Evolutionary conservation across 37 sponge, comb jelly and placozoan species (phyloP).

Genomic region (Spongia lamella): DNA sequence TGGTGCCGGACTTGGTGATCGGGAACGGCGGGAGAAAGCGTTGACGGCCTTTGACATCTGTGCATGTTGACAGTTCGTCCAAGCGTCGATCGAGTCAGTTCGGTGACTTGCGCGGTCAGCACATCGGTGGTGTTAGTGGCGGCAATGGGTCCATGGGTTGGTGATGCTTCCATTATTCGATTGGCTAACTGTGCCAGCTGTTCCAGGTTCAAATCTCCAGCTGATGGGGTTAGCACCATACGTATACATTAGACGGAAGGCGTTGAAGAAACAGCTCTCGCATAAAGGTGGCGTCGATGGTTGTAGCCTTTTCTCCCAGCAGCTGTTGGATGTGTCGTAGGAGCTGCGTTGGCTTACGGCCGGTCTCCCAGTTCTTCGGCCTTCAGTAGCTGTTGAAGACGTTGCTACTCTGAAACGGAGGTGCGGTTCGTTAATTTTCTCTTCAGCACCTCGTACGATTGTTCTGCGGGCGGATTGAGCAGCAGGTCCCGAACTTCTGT

Average conservation of each 20-base stretch:
- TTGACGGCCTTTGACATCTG: too few species aligned
- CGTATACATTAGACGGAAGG: constrained; percentile 19
- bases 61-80: too few species aligned
- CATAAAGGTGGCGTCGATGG: constrained; percentile 2
- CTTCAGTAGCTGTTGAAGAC: constrained; percentile 11
- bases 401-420: constrained; percentile 20
- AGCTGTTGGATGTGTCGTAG: constrained; percentile 34
- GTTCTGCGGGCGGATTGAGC: constrained; percentile 9
- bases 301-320: constrained; percentile 1
- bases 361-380: constrained; percentile 31
- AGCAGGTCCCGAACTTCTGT: constrained; percentile 44
- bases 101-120: too few species aligned
- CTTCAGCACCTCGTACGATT: constrained; percentile 10
- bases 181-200: constrained; percentile 38
- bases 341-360: constrained; percentile 36
- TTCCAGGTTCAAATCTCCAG: background rate
- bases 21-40: too few species aligned
- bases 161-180: constrained; percentile 14
- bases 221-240: constrained; percentile 32
- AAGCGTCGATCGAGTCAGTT: too few species aligned
- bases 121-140: background rate
- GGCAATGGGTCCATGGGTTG: background rate
- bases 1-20: too few species aligned
- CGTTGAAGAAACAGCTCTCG: constrained; percentile 46
- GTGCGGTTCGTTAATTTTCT: constrained; percentile 26